These are phyloP conservation scores for Callorhinus ursinus DNA, from an alignment of 2,113 vertebrate species.

Conservation along the genomic window DNA sequence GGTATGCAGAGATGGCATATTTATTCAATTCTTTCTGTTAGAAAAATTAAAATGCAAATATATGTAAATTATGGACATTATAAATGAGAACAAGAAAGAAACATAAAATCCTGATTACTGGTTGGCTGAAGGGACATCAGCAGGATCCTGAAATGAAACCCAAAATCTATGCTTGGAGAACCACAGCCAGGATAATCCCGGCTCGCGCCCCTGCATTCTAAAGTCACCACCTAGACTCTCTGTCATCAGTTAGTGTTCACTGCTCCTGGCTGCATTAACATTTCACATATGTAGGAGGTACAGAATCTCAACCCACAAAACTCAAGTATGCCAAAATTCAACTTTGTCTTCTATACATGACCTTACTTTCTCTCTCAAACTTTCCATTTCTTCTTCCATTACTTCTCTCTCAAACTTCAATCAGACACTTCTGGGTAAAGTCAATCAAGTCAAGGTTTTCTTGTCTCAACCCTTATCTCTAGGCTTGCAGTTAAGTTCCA, in stretches of 20 bases:
- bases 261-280: constrained; percentile 19
- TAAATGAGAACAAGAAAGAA: constrained; percentile 76
- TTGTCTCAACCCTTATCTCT: background rate
- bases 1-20: constrained; percentile 48
- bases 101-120: constrained; percentile 72
- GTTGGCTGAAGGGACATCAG: constrained; percentile 68
- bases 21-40: constrained; percentile 73
- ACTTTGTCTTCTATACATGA: constrained; percentile 34
- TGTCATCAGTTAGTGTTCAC: background rate
- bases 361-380: constrained; percentile 44
- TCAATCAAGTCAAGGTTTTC: background rate
- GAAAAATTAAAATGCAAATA: constrained; percentile 78
- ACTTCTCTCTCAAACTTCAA: background rate
- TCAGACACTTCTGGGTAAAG: background rate
- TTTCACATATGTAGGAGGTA: constrained; percentile 21
- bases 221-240: constrained; percentile 62
- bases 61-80: constrained; percentile 78
- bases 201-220: constrained; percentile 55
- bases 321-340: constrained; percentile 17
- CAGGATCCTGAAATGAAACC: constrained; percentile 73
- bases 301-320: constrained; percentile 36
- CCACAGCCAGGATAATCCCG: constrained; percentile 19
- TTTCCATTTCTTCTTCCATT: background rate
- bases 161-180: constrained; percentile 31
- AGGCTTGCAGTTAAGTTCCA: background rate